Base-by-base conservation (phyloP, 1,140 invertebrate genomes). In the Drosophila pseudoobscura region DNA sequence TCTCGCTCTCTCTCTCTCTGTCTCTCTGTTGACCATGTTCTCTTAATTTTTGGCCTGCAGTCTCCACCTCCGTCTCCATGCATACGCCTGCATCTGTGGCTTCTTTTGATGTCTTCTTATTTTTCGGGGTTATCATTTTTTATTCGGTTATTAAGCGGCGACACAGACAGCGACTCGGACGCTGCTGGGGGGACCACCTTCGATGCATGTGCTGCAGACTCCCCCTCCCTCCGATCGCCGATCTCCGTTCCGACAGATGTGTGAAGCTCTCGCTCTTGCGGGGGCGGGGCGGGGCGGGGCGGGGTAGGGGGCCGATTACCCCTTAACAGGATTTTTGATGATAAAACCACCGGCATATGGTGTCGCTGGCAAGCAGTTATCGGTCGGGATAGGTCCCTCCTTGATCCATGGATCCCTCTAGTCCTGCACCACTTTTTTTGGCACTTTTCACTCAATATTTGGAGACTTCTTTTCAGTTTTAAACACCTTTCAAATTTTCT, bases 51-150 rank as follows among this genome's bases (percentile, higher is more conserved):
- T 87, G 78, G 65, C 50, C 57, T 80, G 58, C 59, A 79, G 58
- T 68, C 68, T 79, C 61, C 31, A 31, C 2, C 31, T 9, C 31
- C 8, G 7, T 31, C 29, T 7, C 24, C 24, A 26, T 26, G 31
- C 8, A 7, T 31, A 31, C 31, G 71, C 61, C 59, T 85, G 76
- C 35, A 39, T 39, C 35, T 39, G 59, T 56, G 74, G 73, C 74
- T 77, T 70, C 83, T 89, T 39, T 88, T 88, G 83, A 88, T 88
- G 83, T 88, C 83, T 88, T 88, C 78, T 88, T 88, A 88, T 88
- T 89, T 87, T 88, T 68, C 35, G 35, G 84, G 84, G 83, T 89
- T 88, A 88, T 88, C 83, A 88, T 88, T 88, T 88, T 88, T 88
- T 88, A 88, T 89, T 88, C 84, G 79, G 84, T 89, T 88, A 89